phyloP scores from a whole-genome alignment of 2,888 invertebrate species.

The Trimorus sp. region DNA sequence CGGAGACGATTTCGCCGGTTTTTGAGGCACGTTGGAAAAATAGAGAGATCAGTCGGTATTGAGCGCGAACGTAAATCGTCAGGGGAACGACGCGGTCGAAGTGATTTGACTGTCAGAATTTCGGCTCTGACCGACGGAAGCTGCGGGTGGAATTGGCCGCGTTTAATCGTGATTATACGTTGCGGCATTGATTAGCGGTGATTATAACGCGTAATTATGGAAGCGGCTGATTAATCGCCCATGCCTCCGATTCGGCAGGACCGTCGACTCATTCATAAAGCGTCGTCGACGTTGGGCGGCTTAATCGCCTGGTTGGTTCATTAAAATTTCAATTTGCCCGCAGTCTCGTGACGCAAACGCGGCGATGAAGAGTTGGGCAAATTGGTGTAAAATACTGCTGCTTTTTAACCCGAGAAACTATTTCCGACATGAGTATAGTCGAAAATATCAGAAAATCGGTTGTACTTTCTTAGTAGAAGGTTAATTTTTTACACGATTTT shows the following conservation, averaged over 20 bases:
- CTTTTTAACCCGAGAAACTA: no score
- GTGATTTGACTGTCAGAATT: slow-evolving; percentile 24
- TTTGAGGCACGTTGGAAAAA: no score
- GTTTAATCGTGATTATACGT: slow-evolving; percentile 56
- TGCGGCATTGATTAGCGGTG: slow-evolving; percentile 48
- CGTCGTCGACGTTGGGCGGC: slow-evolving; percentile 36
- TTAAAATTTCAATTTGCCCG: slow-evolving; percentile 68
- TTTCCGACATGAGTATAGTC: no score
- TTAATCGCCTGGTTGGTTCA: slow-evolving; percentile 63
- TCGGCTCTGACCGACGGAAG: slow-evolving; percentile 46
- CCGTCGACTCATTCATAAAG: slow-evolving; percentile 55
- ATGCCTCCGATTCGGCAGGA: slow-evolving; percentile 45
- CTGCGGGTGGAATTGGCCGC: slow-evolving; percentile 47
- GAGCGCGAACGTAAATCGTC: no score
- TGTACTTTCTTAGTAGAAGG: no score
- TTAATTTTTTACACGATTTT: no score
- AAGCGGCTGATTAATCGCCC: slow-evolving; percentile 62
- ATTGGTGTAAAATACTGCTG: no score
- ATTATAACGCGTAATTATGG: slow-evolving; percentile 63
- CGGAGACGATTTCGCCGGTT: no score
- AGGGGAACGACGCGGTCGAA: no score
- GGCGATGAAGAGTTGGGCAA: background rate
- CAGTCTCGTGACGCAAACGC: slow-evolving; percentile 41
- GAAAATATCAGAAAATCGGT: no score
- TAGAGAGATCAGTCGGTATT: no score